A percentile compares a stretch with the other conserved stretches of the same genome.
These are phyloP conservation scores for Pipistrellus nathusii DNA, from an alignment of 2,797 vertebrate genomes.

Conservation along the genomic window DNA sequence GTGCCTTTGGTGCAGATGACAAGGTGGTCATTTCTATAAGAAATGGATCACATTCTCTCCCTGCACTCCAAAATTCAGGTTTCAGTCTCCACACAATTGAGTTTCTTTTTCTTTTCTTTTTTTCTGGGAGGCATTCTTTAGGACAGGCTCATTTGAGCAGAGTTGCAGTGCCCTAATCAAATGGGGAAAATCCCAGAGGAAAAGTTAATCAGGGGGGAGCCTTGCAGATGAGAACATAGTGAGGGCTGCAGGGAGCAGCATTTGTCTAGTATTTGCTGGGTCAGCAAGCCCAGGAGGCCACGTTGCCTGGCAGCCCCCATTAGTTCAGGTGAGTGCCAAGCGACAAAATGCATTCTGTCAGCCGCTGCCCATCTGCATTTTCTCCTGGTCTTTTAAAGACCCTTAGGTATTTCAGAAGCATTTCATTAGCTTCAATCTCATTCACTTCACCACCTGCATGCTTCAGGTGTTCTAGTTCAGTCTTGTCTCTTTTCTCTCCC, in stretches of 20 bases:
- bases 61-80: neutral
- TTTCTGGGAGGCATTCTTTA: neutral
- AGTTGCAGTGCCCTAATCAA: neutral
- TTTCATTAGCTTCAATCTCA: conserved; percentile 69
- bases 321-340: conserved; percentile 75
- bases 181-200: conserved; percentile 29
- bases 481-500: neutral
- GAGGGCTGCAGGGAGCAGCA: conserved; percentile 33
- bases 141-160: neutral
- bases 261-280: conserved; percentile 71
- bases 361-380: conserved; percentile 24
- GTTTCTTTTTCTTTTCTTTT: neutral
- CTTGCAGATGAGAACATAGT: conserved; percentile 23
- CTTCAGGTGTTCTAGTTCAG: neutral
- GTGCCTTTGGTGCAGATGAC: neutral
- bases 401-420: conserved; percentile 71
- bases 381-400: conserved; percentile 67
- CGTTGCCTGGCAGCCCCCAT: conserved; percentile 81
- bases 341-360: conserved; percentile 82
- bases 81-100: neutral
- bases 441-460: conserved; percentile 48
- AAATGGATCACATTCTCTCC: neutral
- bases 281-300: conserved; percentile 72
- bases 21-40: conserved; percentile 13
- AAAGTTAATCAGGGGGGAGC: conserved; percentile 71